Conservation (phyloP, 2,797 vertebrate genomes). For the Megalops cyprinoides region DNA sequence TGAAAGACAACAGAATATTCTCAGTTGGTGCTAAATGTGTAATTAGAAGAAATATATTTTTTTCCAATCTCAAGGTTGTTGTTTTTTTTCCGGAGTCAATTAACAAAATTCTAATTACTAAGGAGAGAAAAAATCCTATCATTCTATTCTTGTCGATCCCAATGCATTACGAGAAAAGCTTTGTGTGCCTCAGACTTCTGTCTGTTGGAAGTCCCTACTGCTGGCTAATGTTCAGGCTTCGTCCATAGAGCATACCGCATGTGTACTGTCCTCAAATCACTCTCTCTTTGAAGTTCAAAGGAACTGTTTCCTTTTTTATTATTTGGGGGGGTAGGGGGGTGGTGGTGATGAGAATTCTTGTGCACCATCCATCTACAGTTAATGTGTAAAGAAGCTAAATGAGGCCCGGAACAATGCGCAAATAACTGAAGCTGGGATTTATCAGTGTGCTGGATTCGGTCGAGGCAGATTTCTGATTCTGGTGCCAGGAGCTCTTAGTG, state of each 20-base stretch:
- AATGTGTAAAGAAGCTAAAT: constrained; percentile 12
- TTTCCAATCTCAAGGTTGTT: not conserved
- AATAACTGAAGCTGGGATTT: not conserved
- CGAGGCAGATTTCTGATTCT: constrained; percentile 10
- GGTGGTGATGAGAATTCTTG: not conserved
- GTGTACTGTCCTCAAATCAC: constrained; percentile 25
- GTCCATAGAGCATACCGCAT: not conserved
- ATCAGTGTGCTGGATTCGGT: not conserved
- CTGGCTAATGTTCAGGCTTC: not conserved
- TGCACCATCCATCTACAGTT: not conserved
- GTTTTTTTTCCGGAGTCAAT: constrained; percentile 15
- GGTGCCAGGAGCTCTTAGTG: constrained; percentile 23
- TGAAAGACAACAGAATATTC: constrained; percentile 14
- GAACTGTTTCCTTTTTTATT: not conserved
- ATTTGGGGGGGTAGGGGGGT: not conserved
- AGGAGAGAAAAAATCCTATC: not conserved
- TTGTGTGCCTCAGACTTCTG: not conserved
- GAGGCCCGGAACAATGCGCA: not conserved
- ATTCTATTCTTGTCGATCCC: not conserved
- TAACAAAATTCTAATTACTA: constrained; percentile 30
- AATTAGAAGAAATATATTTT: constrained; percentile 10
- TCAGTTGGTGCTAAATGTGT: constrained; percentile 12
- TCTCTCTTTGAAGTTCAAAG: constrained; percentile 27
- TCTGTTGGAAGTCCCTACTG: constrained; percentile 3
- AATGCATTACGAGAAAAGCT: not conserved